Conservation (phyloP, 2,888 invertebrate genomes). For the Metellina segmentata region DNA sequence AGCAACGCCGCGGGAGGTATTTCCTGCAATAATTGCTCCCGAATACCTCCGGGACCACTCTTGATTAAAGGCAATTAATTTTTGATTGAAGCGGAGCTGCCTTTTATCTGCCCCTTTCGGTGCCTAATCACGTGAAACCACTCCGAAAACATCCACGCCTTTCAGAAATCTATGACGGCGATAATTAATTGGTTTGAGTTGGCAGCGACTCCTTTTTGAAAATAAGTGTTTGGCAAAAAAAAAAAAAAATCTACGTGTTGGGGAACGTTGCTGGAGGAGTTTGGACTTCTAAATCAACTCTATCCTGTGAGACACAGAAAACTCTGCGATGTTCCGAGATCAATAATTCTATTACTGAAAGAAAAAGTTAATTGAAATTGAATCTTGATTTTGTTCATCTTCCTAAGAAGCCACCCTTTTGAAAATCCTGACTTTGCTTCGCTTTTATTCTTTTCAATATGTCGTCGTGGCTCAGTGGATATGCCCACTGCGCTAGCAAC, state of each 20-base stretch:
- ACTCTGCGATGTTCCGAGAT: too few species aligned
- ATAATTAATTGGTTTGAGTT: not conserved
- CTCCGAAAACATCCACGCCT: not conserved
- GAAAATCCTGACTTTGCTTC: too few species aligned
- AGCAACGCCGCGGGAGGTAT: not conserved
- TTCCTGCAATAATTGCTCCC: not conserved
- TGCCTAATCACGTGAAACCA: not conserved
- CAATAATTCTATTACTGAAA: too few species aligned
- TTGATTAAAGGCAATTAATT: constrained; percentile 11
- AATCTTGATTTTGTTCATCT: too few species aligned
- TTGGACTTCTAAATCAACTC: not conserved
- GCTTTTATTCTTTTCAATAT: too few species aligned
- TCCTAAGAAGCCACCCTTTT: too few species aligned
- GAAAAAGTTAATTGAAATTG: too few species aligned
- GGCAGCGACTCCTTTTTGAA: not conserved
- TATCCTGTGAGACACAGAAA: too few species aligned
- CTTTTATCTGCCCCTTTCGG: not conserved
- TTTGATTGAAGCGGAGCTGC: not conserved
- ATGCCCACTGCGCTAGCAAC: too few species aligned
- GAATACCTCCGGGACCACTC: not conserved
- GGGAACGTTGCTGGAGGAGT: not conserved
- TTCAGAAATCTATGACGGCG: not conserved
- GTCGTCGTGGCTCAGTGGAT: too few species aligned
- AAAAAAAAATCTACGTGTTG: not conserved
- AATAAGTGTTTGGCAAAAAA: too few species aligned